Evolutionary conservation across 2,888 invertebrate genomes (phyloP), one percentile per base, ranked within the genome.

Genomic region (Stenodema calcarata): DNA sequence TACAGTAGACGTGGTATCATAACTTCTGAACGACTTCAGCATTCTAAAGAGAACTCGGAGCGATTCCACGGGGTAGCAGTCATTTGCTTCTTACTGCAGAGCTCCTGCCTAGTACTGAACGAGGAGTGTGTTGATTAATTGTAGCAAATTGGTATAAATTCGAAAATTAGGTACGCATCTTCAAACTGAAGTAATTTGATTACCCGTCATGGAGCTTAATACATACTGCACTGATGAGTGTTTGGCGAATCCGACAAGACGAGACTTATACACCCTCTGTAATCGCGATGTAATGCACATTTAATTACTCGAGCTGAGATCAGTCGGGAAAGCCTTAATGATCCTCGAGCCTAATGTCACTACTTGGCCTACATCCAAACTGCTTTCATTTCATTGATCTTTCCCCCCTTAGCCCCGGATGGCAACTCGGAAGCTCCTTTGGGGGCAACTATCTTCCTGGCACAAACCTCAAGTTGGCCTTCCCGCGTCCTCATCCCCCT

Each of bases 331-430:
- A 82, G n/a, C 27, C 82, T 30, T 82, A 82, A 82, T 47, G 82
- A 69, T 69, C 82, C 41, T n/a, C 30, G n/a, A n/a, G 82, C 54
- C 73, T 84, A 73, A 84, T 84, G 84, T 84, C 84, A 47, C 35
- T 47, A 44, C 73, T 84, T 84, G 84, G 84, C 84, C 84, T 27
- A 47, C 73, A 84, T 84, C 84, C 84, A 84, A 84, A 84, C 73
- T 75, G 84, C 47, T 83, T 80, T 80, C 80, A 28, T 80, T 80
- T 44, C 84, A 84, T 73, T 84, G 84, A 84, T 84, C 70, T 28
- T 30, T 54, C 35, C 80, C 54, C 62, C 18, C 62, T 62, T 62
- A 11, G n/a, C 23, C 7, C 9, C 9, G 62, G 18, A 3, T 35
- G 30, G 35, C 35, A n/a, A 41, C 41, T 41, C 30, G 9, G 47